Evolutionary conservation across 2,113 vertebrate genomes (phyloP), one percentile per base, ranked within the genome.

Genomic region (Tetraodon nigroviridis): DNA sequence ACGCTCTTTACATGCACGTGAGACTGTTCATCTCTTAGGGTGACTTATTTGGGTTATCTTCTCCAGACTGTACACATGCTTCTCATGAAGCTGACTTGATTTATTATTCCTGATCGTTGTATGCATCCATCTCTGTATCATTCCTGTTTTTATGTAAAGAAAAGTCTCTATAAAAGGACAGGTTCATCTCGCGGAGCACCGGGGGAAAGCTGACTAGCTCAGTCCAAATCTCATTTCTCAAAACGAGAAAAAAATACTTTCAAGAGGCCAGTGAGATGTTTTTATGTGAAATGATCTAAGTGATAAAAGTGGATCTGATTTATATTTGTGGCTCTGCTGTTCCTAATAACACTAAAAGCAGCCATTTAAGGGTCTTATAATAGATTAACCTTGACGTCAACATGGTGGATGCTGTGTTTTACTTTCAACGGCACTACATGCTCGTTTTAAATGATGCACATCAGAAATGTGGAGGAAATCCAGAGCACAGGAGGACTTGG

Each of bases 51-150:
- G 32, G 32, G 32, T 12, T 37, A 37, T 54, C 60, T 48, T 8
- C 74, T 77, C 37, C 53, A 72, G 71, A 67, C 55, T 55, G 52
- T 46, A 70, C 32, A 29, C 50, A 63, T 69, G 71, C 50, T 63
- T 58, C 71, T 76, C 52, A 21, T 50, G 76, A 78, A 78, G 44
- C 55, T 51, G 64, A 61, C 58, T 64, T 77, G 76, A 81, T 73
- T 73, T 75, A 74, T 73, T 47, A 48, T 55, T 32, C 11, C 55
- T 45, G 14, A 37, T 48, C 37, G 37, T n/a, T 24, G n/a, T 15
- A 18, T 32, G 17, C 19, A 13, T 51, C 46, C 62, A 49, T 48
- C 68, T 24, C 67, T 22, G 61, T 72, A 74, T 58, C 52, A 69
- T 61, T 80, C 53, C 55, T 68, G 61, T 72, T 76, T 58, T 65